Evolutionary conservation across 2,113 vertebrate genomes (phyloP).

Genomic region (Daubentonia madagascariensis): DNA sequence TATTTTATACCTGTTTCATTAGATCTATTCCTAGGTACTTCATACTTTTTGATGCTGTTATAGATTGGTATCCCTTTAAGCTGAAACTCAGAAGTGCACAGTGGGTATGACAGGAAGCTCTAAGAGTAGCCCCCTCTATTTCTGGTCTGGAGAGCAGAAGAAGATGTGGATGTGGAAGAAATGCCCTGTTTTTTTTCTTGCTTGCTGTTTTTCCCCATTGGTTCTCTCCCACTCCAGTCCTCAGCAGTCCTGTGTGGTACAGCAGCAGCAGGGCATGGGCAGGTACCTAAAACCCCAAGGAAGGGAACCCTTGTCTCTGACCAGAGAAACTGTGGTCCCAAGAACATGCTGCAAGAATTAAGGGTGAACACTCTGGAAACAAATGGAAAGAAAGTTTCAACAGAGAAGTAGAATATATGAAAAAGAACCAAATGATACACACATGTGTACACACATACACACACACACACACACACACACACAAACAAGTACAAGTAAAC

Average conservation of each 20-base stretch:
- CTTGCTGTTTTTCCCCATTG: background rate
- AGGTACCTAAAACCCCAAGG: background rate
- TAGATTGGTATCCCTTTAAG: background rate
- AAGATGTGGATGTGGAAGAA: background rate
- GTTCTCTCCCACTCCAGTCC: background rate
- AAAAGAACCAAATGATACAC: background rate
- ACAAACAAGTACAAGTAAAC: background rate
- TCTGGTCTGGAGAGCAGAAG: background rate
- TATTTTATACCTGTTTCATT: background rate
- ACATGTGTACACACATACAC: rapidly evolving
- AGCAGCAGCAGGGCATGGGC: background rate
- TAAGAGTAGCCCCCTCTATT: background rate
- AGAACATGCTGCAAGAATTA: background rate
- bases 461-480: rapidly evolving
- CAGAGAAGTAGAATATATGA: background rate
- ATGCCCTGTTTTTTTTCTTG: no score
- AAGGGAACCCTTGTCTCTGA: background rate
- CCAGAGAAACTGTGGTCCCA: background rate
- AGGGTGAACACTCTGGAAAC: background rate
- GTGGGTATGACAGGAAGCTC: background rate
- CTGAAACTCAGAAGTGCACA: background rate
- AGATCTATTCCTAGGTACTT: background rate
- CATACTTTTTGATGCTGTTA: background rate
- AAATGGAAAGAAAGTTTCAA: background rate
- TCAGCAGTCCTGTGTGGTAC: background rate